Evolutionary conservation across 2,888 invertebrate genomes (phyloP).

Genomic region (Ectobius pallidus): DNA sequence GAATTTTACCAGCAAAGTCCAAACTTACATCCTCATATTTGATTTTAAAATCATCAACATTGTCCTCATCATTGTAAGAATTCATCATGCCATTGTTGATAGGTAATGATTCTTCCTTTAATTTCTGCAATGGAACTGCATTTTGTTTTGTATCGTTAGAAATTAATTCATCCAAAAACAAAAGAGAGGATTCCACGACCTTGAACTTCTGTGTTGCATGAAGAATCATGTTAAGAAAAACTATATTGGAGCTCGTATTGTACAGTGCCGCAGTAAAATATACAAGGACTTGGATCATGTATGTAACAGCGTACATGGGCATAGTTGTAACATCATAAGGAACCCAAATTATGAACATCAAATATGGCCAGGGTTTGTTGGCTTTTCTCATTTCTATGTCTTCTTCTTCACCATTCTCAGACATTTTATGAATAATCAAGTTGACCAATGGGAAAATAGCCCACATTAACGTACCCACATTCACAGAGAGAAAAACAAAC

Average conservation of each 20-base stretch:
- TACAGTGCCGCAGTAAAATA: background rate
- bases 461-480: background rate
- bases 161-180: background rate
- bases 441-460: constrained; percentile 2
- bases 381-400: background rate
- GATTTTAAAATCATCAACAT: too few species aligned
- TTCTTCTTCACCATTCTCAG: background rate
- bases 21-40: too few species aligned
- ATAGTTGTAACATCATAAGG: background rate
- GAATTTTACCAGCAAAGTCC: too few species aligned
- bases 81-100: too few species aligned
- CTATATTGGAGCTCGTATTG: background rate
- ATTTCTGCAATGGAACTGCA: too few species aligned
- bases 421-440: background rate
- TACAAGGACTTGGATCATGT: background rate
- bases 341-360: constrained; percentile 11
- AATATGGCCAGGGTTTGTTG: background rate
- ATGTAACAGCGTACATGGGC: constrained; percentile 7
- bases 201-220: constrained; percentile 14
- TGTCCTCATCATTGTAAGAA: too few species aligned
- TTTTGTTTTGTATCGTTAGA: too few species aligned
- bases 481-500: background rate
- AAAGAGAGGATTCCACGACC: background rate
- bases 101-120: too few species aligned
- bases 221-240: background rate